Percentiles rank a stretch among this genome's conserved stretches.
phyloP scores from a whole-genome alignment of 1,140 invertebrate genomes.

The Rhopalosiphum maidis region DNA sequence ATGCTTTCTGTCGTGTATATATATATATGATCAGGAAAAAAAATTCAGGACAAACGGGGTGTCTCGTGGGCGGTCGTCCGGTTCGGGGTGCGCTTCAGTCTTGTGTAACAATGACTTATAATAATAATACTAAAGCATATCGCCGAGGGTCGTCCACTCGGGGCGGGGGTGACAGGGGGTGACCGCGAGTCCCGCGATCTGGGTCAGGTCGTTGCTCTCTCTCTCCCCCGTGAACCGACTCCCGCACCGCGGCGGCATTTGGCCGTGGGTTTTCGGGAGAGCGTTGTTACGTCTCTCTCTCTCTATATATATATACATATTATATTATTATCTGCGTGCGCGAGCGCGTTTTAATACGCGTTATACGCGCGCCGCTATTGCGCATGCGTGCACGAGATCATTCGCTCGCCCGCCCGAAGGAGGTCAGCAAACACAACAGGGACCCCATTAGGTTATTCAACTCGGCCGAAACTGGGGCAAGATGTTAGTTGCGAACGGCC shows the following conservation, averaged over 20 bases:
- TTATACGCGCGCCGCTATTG: neutral
- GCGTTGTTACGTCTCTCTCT: neutral
- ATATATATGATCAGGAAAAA: neutral
- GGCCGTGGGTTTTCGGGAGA: constrained; percentile 51
- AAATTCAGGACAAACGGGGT: neutral
- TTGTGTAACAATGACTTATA: neutral
- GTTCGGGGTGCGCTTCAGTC: neutral
- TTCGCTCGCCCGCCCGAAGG: constrained; percentile 18
- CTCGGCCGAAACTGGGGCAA: constrained; percentile 45
- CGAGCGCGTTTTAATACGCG: neutral
- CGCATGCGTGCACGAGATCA: neutral
- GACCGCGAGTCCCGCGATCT: constrained; percentile 15
- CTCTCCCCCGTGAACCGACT: neutral
- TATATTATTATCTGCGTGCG: neutral
- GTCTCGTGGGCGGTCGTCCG: no score
- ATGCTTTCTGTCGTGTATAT: neutral
- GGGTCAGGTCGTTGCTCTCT: constrained; percentile 52
- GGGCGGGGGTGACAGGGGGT: no score
- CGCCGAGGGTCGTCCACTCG: neutral
- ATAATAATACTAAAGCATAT: neutral
- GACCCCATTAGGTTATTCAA: constrained; percentile 50
- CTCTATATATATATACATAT: no score
- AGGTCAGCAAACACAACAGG: constrained; percentile 56
- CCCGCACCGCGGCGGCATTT: constrained; percentile 52
- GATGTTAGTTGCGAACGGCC: constrained; percentile 19